Evolutionary conservation across 2,888 invertebrate genomes (phyloP).

Genomic region (Syritta pipiens): DNA sequence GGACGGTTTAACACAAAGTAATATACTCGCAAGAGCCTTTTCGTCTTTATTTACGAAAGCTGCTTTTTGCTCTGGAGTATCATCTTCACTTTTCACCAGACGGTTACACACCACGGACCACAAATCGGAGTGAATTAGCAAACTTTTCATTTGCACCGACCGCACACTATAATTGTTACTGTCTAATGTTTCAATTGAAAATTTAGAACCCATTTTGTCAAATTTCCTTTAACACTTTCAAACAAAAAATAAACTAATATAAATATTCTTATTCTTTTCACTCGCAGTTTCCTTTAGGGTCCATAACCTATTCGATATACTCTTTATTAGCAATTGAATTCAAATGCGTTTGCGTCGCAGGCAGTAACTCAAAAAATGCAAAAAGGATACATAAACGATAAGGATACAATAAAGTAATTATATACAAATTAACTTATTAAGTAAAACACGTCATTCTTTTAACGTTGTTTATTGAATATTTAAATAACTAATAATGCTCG

Average conservation of each 20-base stretch:
- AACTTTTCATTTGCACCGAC: conserved; percentile 23
- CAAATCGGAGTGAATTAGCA: conserved; percentile 20
- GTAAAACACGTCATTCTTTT: too few relatives aligned
- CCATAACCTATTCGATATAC: conserved; percentile 22
- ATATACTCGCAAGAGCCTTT: conserved; percentile 26
- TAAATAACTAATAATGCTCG: too few relatives aligned
- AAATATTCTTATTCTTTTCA: too few relatives aligned
- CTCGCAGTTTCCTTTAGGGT: conserved; percentile 1
- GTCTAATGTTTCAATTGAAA: conserved; percentile 12
- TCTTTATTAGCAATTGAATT: too few relatives aligned
- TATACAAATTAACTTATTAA: too few relatives aligned
- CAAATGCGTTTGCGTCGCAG: too few relatives aligned
- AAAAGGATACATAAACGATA: too few relatives aligned
- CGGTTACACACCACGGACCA: conserved; percentile 5
- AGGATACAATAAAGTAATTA: too few relatives aligned
- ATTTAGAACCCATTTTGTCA: conserved; percentile 12
- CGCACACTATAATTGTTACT: conserved; percentile 4
- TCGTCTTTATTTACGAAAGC: conserved; percentile 18
- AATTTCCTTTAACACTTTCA: not conserved
- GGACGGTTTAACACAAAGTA: conserved; percentile 21
- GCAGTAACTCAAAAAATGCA: too few relatives aligned
- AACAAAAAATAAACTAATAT: too few relatives aligned
- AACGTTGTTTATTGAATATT: too few relatives aligned
- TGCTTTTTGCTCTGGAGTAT: conserved; percentile 1
- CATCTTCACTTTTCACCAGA: not conserved